A percentile compares a stretch with the other conserved stretches of the same genome.
Conservation (phyloP, 35 echinoderm and acorn worm genomes). For the Ophiothrix spiculata region DNA sequence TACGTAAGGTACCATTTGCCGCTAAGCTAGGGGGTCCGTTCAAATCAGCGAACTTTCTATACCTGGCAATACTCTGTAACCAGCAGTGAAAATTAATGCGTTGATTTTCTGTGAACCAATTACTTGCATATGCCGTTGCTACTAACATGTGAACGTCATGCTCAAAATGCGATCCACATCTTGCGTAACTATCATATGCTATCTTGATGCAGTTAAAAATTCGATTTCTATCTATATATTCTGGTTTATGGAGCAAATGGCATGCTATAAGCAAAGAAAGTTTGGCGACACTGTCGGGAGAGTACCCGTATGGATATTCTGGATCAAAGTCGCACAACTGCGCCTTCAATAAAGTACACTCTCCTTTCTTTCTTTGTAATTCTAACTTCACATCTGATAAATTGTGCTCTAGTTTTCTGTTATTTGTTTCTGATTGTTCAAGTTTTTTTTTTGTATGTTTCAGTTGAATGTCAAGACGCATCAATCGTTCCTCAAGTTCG, state of each 20-base stretch:
- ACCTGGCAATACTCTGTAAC: constrained; percentile 94
- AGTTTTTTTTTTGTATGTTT: constrained; percentile 76
- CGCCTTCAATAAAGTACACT: constrained; percentile 33
- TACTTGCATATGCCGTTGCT: constrained; percentile 91
- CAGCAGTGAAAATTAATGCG: constrained; percentile 87
- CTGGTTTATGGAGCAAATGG: constrained; percentile 73
- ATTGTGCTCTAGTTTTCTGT: constrained; percentile 63
- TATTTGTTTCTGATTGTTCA: constrained; percentile 63
- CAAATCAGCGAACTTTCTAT: constrained; percentile 80
- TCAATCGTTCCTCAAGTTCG: constrained; percentile 40
- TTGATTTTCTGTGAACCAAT: constrained; percentile 95
- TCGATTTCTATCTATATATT: constrained; percentile 56
- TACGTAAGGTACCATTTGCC: constrained; percentile 10
- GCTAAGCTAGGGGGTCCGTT: constrained; percentile 13
- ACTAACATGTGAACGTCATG: constrained; percentile 97
- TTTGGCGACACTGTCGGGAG: constrained; percentile 75
- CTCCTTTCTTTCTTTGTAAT: constrained; percentile 52
- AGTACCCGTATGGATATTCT: constrained; percentile 51
- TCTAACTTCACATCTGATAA: constrained; percentile 52
- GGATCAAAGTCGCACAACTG: constrained; percentile 41
- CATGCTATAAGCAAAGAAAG: constrained; percentile 83
- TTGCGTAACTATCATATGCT: constrained; percentile 80
- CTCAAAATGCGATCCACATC: constrained; percentile 80
- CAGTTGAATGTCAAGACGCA: constrained; percentile 61
- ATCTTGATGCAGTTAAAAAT: constrained; percentile 81